Conservation (phyloP, 2,888 invertebrate species). For the Lydus trimaculatus region DNA sequence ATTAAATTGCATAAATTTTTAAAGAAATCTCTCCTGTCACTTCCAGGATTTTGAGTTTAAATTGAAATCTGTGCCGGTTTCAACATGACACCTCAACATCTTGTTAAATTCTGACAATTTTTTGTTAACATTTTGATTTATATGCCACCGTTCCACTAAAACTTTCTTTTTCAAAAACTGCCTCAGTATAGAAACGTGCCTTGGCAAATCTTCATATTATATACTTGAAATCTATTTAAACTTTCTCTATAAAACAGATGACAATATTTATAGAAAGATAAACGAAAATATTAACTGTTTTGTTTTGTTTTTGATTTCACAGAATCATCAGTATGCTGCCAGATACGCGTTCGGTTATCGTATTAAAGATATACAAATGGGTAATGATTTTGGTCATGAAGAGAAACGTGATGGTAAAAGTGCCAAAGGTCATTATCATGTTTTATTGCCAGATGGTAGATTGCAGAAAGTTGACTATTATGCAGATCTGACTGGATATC, state of each 20-base stretch:
- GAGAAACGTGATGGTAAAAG: conserved; percentile 73
- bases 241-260: background rate
- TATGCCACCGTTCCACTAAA: too few species aligned
- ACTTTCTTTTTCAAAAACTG: background rate
- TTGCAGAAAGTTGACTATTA: conserved; percentile 80
- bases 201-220: background rate
- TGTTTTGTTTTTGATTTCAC: conserved; percentile 5
- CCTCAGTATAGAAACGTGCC: background rate
- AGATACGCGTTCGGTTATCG: conserved; percentile 70
- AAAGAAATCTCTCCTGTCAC: background rate
- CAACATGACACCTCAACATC: too few species aligned
- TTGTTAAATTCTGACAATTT: too few species aligned
- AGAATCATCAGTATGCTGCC: conserved; percentile 51
- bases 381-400: conserved; percentile 80
- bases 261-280: background rate
- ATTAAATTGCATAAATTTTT: background rate
- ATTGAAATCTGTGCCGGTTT: too few species aligned
- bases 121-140: too few species aligned
- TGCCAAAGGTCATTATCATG: conserved; percentile 78
- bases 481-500: conserved; percentile 79
- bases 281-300: background rate
- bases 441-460: conserved; percentile 79
- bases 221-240: background rate
- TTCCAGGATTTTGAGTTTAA: background rate
- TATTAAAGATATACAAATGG: conserved; percentile 73